Evolutionary conservation across 53 echinoderm and acorn worm genomes (phyloP).

Genomic region (Patiria pectinifera): DNA sequence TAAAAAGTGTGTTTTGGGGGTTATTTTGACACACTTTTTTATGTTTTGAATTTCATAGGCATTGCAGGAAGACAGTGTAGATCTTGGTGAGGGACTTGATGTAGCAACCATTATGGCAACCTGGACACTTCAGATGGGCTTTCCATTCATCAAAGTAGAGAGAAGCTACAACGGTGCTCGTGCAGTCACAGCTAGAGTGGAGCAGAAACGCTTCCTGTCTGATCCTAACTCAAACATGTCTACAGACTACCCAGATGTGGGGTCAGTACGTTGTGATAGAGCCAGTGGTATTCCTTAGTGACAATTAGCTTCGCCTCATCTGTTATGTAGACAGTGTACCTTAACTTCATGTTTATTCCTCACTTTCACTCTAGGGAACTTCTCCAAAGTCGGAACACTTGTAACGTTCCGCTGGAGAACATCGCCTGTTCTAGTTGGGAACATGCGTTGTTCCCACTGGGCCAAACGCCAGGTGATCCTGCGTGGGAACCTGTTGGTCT

Average conservation of each 20-base stretch:
- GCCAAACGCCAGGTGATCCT: too few species aligned
- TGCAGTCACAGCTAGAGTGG: constrained; percentile 58
- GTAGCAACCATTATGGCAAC: constrained; percentile 91
- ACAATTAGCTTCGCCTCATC: background rate
- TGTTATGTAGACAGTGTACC: too few species aligned
- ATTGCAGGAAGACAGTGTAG: constrained; percentile 54
- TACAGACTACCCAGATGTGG: constrained; percentile 71
- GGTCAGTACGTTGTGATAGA: constrained; percentile 52
- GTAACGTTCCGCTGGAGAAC: too few species aligned
- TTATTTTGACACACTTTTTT: background rate
- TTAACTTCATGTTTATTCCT: background rate
- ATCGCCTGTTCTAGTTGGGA: too few species aligned
- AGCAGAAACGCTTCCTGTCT: constrained; percentile 84
- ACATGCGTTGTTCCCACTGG: too few species aligned
- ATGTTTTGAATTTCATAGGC: constrained; percentile 60
- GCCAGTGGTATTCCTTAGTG: background rate
- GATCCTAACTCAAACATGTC: constrained; percentile 72
- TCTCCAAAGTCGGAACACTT: too few species aligned
- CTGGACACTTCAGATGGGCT: constrained; percentile 95
- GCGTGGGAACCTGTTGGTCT: too few species aligned
- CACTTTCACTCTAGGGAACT: too few species aligned
- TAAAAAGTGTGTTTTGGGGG: too few species aligned
- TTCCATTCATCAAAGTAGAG: constrained; percentile 77
- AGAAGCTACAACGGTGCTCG: constrained; percentile 60
- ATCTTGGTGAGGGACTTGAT: constrained; percentile 54